These are phyloP conservation scores for Synaphobranchus kaupii DNA, from an alignment of 2,797 vertebrate genomes.

Conservation along the genomic window DNA sequence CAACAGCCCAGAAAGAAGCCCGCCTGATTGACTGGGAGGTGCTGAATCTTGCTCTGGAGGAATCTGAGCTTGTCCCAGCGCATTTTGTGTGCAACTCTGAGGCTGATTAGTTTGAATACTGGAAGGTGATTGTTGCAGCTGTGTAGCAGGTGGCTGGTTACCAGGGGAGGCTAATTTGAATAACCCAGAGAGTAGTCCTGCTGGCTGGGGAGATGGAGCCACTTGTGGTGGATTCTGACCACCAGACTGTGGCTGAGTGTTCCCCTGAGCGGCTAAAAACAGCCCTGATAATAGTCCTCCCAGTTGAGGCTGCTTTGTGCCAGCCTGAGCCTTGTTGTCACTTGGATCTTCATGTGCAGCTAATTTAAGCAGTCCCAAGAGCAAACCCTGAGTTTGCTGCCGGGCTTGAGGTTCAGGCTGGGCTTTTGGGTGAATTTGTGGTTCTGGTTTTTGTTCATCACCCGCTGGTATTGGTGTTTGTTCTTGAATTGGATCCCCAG, in stretches of 20 bases:
- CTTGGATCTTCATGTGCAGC: slow-evolving; percentile 54
- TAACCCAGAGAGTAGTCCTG: slow-evolving; percentile 71
- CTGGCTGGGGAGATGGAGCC: slow-evolving; percentile 55
- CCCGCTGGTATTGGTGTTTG: not conserved
- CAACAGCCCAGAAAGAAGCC: slow-evolving; percentile 73
- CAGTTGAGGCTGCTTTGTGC: slow-evolving; percentile 61
- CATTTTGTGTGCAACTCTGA: slow-evolving; percentile 36
- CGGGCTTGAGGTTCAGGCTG: slow-evolving; percentile 41
- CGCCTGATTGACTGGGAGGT: slow-evolving; percentile 44
- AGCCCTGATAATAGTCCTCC: slow-evolving; percentile 68
- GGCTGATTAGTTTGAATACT: slow-evolving; percentile 46
- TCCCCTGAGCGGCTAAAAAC: slow-evolving; percentile 59
- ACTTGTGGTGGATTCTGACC: slow-evolving; percentile 48
- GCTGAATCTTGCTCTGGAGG: slow-evolving; percentile 33
- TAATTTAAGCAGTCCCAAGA: slow-evolving; percentile 64
- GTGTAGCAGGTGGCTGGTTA: slow-evolving; percentile 55
- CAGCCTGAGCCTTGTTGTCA: slow-evolving; percentile 54
- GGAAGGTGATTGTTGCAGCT: slow-evolving; percentile 37
- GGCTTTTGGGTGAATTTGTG: slow-evolving; percentile 38
- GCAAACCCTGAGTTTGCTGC: slow-evolving; percentile 57
- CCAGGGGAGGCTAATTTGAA: slow-evolving; percentile 76
- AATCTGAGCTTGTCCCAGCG: slow-evolving; percentile 43
- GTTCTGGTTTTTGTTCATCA: slow-evolving; percentile 21
- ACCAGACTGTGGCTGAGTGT: slow-evolving; percentile 43
- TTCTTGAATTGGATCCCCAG: slow-evolving; percentile 4